Evolutionary conservation across 2,113 vertebrate species (phyloP).

Genomic region (Pontoporia blainvillei): DNA sequence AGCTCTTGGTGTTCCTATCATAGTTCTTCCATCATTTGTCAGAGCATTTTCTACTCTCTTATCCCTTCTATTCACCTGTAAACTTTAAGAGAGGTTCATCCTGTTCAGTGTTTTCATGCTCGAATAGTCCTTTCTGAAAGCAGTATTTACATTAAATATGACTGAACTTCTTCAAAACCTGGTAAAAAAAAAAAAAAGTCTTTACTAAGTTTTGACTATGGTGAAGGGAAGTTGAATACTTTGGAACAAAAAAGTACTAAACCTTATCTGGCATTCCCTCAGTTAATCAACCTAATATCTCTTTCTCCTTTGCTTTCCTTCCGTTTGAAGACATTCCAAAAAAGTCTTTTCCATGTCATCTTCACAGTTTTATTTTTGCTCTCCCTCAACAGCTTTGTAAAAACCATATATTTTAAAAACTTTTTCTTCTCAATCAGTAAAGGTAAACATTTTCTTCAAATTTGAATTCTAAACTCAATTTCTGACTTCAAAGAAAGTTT

Average conservation of each 20-base stretch:
- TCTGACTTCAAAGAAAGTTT: background rate
- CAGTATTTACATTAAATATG: background rate
- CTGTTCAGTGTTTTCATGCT: background rate
- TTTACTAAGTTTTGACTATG: background rate
- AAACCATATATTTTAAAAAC: background rate
- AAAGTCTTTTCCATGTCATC: background rate
- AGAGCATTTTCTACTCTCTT: background rate
- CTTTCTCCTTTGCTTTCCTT: background rate
- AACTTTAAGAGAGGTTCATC: background rate
- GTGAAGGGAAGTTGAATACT: background rate
- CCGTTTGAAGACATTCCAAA: background rate
- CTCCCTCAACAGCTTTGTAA: background rate
- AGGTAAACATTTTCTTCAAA: background rate
- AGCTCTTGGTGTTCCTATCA: background rate
- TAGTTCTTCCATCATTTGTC: background rate
- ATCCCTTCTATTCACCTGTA: background rate
- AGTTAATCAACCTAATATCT: background rate
- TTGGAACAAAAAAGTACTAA: background rate
- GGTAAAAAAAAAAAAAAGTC: background rate
- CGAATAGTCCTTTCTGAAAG: background rate
- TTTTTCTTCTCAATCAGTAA: background rate
- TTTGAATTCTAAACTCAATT: background rate
- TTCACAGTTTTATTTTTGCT: background rate
- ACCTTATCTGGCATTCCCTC: background rate
- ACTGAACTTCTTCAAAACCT: background rate